Evolutionary conservation across 2,888 invertebrate genomes (phyloP).

Genomic region (Ophion slaviceki): DNA sequence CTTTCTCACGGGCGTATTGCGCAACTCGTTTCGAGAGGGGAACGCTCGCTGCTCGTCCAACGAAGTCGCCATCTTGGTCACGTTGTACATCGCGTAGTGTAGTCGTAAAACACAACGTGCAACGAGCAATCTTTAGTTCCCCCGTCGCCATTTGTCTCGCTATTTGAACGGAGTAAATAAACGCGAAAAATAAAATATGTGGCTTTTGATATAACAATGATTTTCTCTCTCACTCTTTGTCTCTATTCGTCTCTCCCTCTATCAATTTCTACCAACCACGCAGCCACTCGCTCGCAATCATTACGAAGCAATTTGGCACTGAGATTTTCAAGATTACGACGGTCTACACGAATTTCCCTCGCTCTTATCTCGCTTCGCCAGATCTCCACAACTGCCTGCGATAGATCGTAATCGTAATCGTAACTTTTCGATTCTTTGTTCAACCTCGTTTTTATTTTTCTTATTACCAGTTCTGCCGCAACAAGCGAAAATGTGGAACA

Average conservation of each 20-base stretch:
- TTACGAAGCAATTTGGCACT: constrained; percentile 42
- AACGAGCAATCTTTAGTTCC: constrained; percentile 27
- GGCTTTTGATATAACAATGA: constrained; percentile 41
- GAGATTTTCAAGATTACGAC: constrained; percentile 7
- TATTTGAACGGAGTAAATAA: constrained; percentile 2
- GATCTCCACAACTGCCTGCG: neutral
- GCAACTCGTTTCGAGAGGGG: constrained; percentile 29
- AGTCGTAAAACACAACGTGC: neutral
- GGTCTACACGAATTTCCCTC: neutral
- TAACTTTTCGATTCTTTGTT: neutral
- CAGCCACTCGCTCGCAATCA: constrained; percentile 21
- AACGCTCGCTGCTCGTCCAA: constrained; percentile 25
- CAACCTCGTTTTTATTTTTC: too few species aligned
- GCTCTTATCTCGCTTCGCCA: neutral
- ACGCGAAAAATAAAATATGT: constrained; percentile 33
- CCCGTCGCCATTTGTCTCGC: constrained; percentile 10
- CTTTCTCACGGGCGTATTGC: constrained; percentile 38
- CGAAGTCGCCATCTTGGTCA: constrained; percentile 43
- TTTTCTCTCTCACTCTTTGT: constrained; percentile 4
- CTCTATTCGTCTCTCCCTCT: neutral
- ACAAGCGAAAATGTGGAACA: too few species aligned
- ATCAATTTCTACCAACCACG: too few species aligned
- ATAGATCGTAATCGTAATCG: neutral
- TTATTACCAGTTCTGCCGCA: too few species aligned
- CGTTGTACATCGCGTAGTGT: constrained; percentile 1